Evolutionary conservation across 2,888 invertebrate species (phyloP), one percentile per base, ranked within the genome.

Genomic region (Blomia tropicalis): DNA sequence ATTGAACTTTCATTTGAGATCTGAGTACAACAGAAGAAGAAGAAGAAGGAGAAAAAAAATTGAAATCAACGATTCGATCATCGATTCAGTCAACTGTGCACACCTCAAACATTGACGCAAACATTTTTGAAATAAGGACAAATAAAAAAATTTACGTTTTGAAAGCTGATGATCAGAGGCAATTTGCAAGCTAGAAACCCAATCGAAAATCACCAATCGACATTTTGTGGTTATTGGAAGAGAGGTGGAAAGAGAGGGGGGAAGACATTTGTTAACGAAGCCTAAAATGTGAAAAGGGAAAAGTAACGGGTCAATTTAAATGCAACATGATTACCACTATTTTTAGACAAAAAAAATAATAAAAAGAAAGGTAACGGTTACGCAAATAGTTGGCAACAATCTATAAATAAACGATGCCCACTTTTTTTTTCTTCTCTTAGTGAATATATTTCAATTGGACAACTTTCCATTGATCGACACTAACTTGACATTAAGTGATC

Each of bases 321-420:
- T 7, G 51, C n/a, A n/a, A 47, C 51, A 47, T 47, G 51, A 47
- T 47, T 47, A n/a, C 5, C 51, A 14, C 51, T 41, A 41, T 41
- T 41, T 41, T 41, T 41, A 41, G 41, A 47, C 51, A 41, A n/a
- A 14, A 47, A 47, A 47, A n/a, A n/a, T n/a, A 41, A 14, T 47
- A n/a, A 7, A 11, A 11, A 11, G 11, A 47, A 47, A 11, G 51
- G 51, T 7, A 27, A 47, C 7, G 14, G 11, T 7, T 17, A 14
- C 7, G 51, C 51, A 7, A 27, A 7, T 11, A n/a, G n/a, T 11
- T 47, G 51, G 51, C 51, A 47, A 47, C 51, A 47, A 27, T 11
- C 7, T 47, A 47, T n/a, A 47, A 47, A 47, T 47, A 47, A 47
- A 47, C n/a, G n/a, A 7, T 47, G 7, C n/a, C n/a, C n/a, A n/a